Base-by-base conservation (phyloP, 1,140 invertebrate genomes). In the Amphibalanus amphitrite region DNA sequence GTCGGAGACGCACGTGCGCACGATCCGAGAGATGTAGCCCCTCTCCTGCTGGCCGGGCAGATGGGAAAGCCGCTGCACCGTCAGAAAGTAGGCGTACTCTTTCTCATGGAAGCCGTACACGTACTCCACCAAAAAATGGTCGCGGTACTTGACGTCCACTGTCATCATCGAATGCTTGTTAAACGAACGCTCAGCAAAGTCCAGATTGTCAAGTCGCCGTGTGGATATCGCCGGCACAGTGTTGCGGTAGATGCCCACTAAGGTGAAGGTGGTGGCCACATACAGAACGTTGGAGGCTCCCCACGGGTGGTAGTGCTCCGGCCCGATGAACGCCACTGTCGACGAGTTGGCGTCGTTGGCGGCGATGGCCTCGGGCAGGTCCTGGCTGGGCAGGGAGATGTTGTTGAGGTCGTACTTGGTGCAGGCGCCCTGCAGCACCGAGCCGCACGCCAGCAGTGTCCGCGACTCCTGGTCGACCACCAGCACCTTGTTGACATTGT, bases 31-130 rank as follows among this genome's bases (percentile, higher is more conserved):
- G 33, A 93, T 88, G 82, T 94, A 97, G 8, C 93, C 93, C 29
- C 86, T 82, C 78, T 95, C 92, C 77, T 91, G 88, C 17, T 81
- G 76, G 3, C 88, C 89, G 23, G 92, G 88, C 29, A 94, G 83
- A 78, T 92, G 90, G 3, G 91, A 93, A 76, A 90, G 87, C 79
- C 95, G 95, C 80, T 98, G 95, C 28, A 97, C 92, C 64, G 95
- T 87, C 23, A 95, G 86, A 82, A 97, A 96, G 80, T 98, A 98
- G 4, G 93, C 92, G 82, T 93, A 97, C 73, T 92, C 89, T 77
- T 88, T 92, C 1, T 92, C 90, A 80, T 95, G 92, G 78, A 98
- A 98, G 23, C 95, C 95, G 81, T 95, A 96, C 1, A 97, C 86
- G 80, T 97, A 98, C 77, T 92, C 88, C 28, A 98, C 92, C 15